Evolutionary conservation across 2,113 vertebrate species (phyloP).

Genomic region (Hoplias malabaricus): DNA sequence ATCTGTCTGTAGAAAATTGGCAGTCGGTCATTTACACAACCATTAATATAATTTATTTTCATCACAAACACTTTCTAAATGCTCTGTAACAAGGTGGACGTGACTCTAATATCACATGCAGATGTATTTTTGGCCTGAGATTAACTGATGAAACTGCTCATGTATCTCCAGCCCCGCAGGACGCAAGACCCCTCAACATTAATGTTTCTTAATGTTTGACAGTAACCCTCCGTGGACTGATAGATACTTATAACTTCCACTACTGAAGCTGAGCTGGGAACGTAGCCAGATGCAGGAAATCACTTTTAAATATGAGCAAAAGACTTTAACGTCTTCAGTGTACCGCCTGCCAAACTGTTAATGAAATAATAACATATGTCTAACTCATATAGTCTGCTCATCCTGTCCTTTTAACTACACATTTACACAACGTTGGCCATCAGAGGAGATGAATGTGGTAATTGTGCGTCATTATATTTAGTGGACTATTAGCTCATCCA

Average conservation of each 20-base stretch:
- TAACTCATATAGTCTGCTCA: not conserved
- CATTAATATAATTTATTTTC: too few relatives aligned
- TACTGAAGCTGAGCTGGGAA: slow-evolving; percentile 48
- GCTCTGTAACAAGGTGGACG: not conserved
- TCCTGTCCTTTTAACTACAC: not conserved
- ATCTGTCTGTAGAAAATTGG: too few relatives aligned
- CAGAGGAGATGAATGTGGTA: not conserved
- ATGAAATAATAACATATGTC: slow-evolving; percentile 13
- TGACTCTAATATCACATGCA: not conserved
- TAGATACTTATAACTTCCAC: not conserved
- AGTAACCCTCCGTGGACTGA: not conserved
- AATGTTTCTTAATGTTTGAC: not conserved
- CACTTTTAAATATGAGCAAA: slow-evolving; percentile 45
- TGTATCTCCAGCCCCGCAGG: not conserved
- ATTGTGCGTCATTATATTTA: not conserved
- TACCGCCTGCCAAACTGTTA: slow-evolving; percentile 19
- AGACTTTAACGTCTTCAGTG: slow-evolving; percentile 6
- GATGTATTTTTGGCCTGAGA: not conserved
- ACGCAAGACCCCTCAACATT: not conserved
- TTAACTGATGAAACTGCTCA: not conserved
- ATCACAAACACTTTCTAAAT: too few relatives aligned
- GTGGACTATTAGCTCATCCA: not conserved
- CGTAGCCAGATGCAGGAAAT: slow-evolving; percentile 55
- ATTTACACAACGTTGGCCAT: not conserved
- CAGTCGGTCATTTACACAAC: too few relatives aligned